Evolutionary conservation across 2,113 vertebrate genomes (phyloP), one percentile per base, ranked within the genome.

Genomic region (Formicarius rufipectus): DNA sequence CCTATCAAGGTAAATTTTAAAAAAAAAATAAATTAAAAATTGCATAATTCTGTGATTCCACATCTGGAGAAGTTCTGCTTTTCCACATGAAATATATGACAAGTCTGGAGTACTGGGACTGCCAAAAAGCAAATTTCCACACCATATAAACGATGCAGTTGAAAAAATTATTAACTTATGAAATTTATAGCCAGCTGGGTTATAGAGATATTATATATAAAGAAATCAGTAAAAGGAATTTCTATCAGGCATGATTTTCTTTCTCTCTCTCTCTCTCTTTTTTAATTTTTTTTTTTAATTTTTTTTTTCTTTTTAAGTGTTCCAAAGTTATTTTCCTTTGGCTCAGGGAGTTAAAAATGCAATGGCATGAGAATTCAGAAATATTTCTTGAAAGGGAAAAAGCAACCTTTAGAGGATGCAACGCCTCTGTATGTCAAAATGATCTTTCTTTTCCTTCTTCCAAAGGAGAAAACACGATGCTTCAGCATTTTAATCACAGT

Each of bases 61-160:
- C 89, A 76, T 66, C 62, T 84, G 87, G 84, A 52, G 85, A 84
- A 89, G 50, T 39, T 96, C 64, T 93, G 22, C 39, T 89, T 90
- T 94, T 78, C 84, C 72, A 81, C 39, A 35, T 72, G 55, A 87
- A 78, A 80, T 91, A 44, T 17, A 84, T 73, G 35, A 58, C 62
- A 87, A 68, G 4, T 15, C 37, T 83, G 55, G 69, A 89, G 69
- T 39, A 71, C 1, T 58, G 8, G 4, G 39, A n/a, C 66, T 90
- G 72, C 78, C 84, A 84, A 74, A 77, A 89, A 52, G 25, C 39
- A 0, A 73, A 79, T 85, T 75, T 86, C 63, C 44, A 59, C 28
- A 76, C 35, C 44, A n/a, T 69, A 90, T 52, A 81, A 83, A 77
- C 9, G n/a, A 3, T 56, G 45, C 53, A 69, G 20, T 59, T 91